Conservation (phyloP, 2,113 vertebrate species). For the Collichthys lucidus region DNA sequence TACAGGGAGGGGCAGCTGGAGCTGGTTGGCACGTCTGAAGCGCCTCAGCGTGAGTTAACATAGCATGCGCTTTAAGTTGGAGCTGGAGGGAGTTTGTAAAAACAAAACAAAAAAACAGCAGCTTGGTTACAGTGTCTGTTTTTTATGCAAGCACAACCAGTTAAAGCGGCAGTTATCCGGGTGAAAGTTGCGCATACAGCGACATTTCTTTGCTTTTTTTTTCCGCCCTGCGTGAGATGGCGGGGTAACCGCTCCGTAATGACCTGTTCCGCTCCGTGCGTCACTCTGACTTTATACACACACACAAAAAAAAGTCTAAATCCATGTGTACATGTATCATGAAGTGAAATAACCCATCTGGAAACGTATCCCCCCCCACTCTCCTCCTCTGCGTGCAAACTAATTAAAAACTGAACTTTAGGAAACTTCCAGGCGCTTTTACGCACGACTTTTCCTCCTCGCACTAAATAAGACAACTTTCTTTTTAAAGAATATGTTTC, state of each 20-base stretch:
- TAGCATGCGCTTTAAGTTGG: not conserved
- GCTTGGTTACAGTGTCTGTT: not conserved
- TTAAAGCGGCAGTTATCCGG: not conserved
- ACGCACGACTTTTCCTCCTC: no score
- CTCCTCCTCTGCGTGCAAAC: not conserved
- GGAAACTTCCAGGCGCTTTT: not conserved
- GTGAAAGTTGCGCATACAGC: not conserved
- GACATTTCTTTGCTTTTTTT: not conserved
- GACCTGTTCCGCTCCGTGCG: not conserved
- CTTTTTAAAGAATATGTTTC: not conserved
- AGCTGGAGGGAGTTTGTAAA: no score
- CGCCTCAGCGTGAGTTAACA: not conserved
- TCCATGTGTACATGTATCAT: not conserved
- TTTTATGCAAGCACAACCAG: not conserved
- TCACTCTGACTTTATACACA: not conserved
- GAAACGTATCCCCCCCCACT: no score
- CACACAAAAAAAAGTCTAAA: not conserved
- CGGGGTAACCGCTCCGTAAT: not conserved
- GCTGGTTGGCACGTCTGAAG: constrained; percentile 17
- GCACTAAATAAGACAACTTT: no score
- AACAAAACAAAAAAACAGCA: not conserved
- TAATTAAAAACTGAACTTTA: not conserved
- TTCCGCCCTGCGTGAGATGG: not conserved
- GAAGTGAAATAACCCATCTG: not conserved
- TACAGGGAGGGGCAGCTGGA: constrained; percentile 53